These are phyloP conservation scores for Datnioides undecimradiatus DNA, from an alignment of 2,113 vertebrate genomes.

Conservation along the genomic window DNA sequence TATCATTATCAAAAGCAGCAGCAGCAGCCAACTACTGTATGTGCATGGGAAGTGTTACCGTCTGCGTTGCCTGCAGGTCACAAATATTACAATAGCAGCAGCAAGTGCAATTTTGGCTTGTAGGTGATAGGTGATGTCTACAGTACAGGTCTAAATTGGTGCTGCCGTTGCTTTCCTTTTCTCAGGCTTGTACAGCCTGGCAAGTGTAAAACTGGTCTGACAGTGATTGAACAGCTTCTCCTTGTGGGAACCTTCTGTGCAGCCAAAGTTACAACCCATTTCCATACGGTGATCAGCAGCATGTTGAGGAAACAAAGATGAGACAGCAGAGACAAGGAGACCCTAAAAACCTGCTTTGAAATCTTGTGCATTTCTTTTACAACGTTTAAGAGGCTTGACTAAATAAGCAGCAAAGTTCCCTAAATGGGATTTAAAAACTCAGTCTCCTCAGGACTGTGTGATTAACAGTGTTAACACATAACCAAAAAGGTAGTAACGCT, in stretches of 20 bases:
- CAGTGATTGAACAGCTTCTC: constrained; percentile 3
- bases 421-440: no score
- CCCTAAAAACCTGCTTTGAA: not conserved
- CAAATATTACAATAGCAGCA: not conserved
- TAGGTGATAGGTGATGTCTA: not conserved
- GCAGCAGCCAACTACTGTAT: not conserved
- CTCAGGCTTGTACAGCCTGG: not conserved
- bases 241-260: not conserved
- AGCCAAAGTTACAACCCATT: not conserved
- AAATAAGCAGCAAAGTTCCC: not conserved
- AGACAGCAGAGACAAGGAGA: not conserved
- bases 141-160: not conserved
- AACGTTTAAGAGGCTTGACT: not conserved
- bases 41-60: not conserved
- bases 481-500: not conserved
- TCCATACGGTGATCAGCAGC: not conserved
- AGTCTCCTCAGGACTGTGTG: not conserved
- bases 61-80: not conserved
- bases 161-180: not conserved
- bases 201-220: constrained; percentile 5
- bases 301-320: not conserved
- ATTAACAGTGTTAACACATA: no score
- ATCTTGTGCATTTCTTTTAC: no score
- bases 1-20: not conserved
- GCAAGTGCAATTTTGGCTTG: constrained; percentile 8